Conservation (phyloP, 2,113 vertebrate genomes). For the Thymallus thymallus region DNA sequence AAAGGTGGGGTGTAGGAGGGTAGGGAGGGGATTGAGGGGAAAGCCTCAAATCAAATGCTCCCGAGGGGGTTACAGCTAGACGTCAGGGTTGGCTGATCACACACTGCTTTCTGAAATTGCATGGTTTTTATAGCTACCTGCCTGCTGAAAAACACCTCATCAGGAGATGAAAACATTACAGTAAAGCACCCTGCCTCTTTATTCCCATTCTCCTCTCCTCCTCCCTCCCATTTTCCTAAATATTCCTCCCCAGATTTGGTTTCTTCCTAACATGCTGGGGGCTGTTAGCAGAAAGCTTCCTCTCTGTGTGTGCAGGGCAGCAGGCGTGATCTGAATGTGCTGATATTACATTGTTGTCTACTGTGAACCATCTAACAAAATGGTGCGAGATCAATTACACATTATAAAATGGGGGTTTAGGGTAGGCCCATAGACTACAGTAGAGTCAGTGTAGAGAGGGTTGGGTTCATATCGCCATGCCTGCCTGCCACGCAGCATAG, state of each 20-base stretch:
- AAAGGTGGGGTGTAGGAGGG: too few species aligned
- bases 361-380: slow-evolving; percentile 67
- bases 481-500: slow-evolving; percentile 22
- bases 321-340: slow-evolving; percentile 63
- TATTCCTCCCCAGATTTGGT: too few species aligned
- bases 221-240: slow-evolving; percentile 14
- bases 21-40: too few species aligned
- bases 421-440: slow-evolving; percentile 52
- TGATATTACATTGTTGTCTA: slow-evolving; percentile 56
- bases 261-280: slow-evolving; percentile 46
- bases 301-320: slow-evolving; percentile 14
- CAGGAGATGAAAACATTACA: too few species aligned
- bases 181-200: background rate
- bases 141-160: background rate
- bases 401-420: slow-evolving; percentile 74
- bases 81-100: background rate
- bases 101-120: background rate
- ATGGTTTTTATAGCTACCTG: slow-evolving; percentile 12
- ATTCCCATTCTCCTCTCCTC: slow-evolving; percentile 11
- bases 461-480: slow-evolving; percentile 54
- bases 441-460: slow-evolving; percentile 42
- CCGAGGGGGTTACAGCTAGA: background rate
- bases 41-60: too few species aligned
- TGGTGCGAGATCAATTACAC: slow-evolving; percentile 74
- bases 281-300: slow-evolving; percentile 52